A percentile compares a stretch with the other conserved stretches of the same genome.
These are phyloP conservation scores for Manacus vitellinus DNA, from an alignment of 2,113 vertebrate species.

Conservation along the genomic window DNA sequence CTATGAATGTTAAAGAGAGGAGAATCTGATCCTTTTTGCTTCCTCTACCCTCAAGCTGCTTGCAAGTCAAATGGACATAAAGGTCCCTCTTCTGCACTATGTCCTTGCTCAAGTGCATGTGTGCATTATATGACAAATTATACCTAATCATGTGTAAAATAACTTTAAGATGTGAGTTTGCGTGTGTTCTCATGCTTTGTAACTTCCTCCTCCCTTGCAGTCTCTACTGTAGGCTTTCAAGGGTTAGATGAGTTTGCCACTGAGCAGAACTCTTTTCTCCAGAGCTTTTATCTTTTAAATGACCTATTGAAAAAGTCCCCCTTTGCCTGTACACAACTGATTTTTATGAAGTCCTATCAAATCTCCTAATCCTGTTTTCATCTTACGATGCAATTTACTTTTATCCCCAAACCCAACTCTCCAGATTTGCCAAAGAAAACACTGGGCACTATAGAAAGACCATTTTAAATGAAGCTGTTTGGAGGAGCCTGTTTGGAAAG, in stretches of 20 bases:
- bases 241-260: not conserved
- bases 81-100: not conserved
- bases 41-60: not conserved
- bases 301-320: not conserved
- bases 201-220: not conserved
- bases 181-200: not conserved
- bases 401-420: not conserved
- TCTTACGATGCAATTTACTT: constrained; percentile 19
- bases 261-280: not conserved
- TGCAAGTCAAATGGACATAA: not conserved
- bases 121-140: not conserved
- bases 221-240: not conserved
- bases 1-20: not conserved
- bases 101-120: not conserved
- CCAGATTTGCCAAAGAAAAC: constrained; percentile 48
- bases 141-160: not conserved
- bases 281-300: not conserved
- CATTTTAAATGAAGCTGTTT: not conserved
- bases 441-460: not conserved
- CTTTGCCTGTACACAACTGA: not conserved
- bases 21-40: not conserved
- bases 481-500: not conserved
- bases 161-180: not conserved
- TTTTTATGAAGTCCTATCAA: constrained; percentile 26
- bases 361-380: not conserved